Evolutionary conservation across 2,113 vertebrate species (phyloP), one percentile per base, ranked within the genome.

Genomic region (Cyanocitta stelleri): DNA sequence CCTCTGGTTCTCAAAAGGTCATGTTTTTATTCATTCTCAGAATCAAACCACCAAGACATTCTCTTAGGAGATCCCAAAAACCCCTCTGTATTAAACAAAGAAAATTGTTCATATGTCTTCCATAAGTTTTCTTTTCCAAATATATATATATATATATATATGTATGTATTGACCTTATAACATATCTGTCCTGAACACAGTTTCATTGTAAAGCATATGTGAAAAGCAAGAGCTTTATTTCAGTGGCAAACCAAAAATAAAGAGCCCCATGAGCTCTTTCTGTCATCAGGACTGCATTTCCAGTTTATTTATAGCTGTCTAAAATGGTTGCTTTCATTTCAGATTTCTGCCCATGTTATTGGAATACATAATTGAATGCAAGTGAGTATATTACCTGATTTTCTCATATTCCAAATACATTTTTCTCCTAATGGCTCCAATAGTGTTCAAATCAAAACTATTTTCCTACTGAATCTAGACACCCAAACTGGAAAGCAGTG

Each of bases 41-140:
- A 89, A 72, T 86, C 75, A 89, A 95, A 71, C 52, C 12, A 63
- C 68, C 79, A 81, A n/a, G 46, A 41, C 24, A 62, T 87, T 94
- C 92, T 90, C 67, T 63, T 80, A 85, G 51, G 72, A 95, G 52
- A 94, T 88, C 61, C 44, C 44, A 41, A 77, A 67, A 67, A 44
- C 27, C 32, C n/a, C 29, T 64, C n/a, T 54, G 61, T 78, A 94
- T 96, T 96, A 94, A 94, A 90, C 64, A 96, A 93, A 96, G 92
- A 92, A 96, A 96, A 97, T 96, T 96, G 85, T 90, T 94, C 82
- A 67, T 90, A 90, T 52, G 59, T 63, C 61, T 90, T 96, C 64
- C 5, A 0, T 32, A 77, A 86, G 48, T 74, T 88, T 90, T 90
- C 54, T 88, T 93, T 94, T 95, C 63, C 43, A 74, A 68, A 84